Conservation (phyloP, 2,888 invertebrate species). For the Dusona sp. region DNA sequence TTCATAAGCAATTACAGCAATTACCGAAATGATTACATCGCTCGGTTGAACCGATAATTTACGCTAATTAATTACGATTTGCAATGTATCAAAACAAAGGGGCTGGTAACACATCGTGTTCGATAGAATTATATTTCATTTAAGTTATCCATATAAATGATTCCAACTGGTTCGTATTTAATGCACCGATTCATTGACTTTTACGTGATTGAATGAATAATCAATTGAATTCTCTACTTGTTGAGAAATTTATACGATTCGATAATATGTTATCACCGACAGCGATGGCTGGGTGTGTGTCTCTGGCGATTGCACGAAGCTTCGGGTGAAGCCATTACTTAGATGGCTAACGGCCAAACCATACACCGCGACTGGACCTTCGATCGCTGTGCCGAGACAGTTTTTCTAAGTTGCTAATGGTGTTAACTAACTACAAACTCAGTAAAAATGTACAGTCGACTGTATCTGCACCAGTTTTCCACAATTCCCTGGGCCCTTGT, state of each 20-base stretch:
- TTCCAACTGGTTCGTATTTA: no score
- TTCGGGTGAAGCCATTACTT: not conserved
- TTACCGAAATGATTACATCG: no score
- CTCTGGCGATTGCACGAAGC: not conserved
- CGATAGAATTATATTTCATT: not conserved
- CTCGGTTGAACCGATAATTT: no score
- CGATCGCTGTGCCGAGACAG: no score
- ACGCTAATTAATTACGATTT: no score
- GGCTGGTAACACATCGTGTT: no score
- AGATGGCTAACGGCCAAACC: not conserved
- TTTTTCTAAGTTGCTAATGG: no score
- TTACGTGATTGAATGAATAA: not conserved
- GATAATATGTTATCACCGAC: not conserved
- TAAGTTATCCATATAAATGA: not conserved
- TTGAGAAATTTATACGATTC: not conserved
- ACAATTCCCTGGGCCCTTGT: not conserved
- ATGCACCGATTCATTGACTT: not conserved
- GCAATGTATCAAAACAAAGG: no score
- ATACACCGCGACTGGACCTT: no score
- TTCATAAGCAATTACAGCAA: no score
- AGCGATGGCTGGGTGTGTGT: not conserved
- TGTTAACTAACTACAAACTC: not conserved
- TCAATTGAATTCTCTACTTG: not conserved
- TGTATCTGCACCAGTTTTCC: not conserved
- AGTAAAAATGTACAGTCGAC: not conserved